Conservation (phyloP, 1,140 invertebrate species). For the Nasonia vitripennis region DNA sequence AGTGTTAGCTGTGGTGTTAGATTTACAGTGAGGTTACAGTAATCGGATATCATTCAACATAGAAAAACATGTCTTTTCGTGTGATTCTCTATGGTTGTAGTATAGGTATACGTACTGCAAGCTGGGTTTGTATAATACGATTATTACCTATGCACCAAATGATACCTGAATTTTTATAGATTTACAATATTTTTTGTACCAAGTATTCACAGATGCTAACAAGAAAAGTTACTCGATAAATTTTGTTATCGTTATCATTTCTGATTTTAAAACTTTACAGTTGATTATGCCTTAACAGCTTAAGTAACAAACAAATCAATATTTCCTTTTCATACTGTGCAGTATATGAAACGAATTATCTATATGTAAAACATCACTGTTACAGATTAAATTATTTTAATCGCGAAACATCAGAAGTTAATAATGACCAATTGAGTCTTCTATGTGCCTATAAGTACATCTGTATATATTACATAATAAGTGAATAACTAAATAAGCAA, state of each 20-base stretch:
- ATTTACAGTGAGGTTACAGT: background rate
- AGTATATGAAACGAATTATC: background rate
- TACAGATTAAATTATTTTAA: background rate
- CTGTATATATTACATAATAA: constrained; percentile 7
- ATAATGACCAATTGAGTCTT: too few relatives aligned
- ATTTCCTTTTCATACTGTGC: background rate
- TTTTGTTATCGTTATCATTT: background rate
- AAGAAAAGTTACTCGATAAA: background rate
- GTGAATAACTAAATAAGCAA: background rate
- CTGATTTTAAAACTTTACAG: constrained; percentile 4
- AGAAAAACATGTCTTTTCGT: too few relatives aligned
- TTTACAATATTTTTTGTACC: background rate
- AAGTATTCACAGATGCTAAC: background rate
- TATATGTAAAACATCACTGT: background rate
- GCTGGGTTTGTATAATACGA: background rate
- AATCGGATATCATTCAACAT: background rate
- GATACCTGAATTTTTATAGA: constrained; percentile 2
- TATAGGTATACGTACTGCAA: background rate
- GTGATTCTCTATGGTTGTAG: too few relatives aligned
- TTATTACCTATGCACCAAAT: background rate
- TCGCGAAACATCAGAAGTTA: background rate
- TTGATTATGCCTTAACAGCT: background rate
- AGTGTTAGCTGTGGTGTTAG: background rate
- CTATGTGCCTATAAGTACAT: background rate
- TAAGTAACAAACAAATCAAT: background rate